Base-by-base conservation (phyloP, 2,113 vertebrate genomes). In the Hymenochirus boettgeri region DNA sequence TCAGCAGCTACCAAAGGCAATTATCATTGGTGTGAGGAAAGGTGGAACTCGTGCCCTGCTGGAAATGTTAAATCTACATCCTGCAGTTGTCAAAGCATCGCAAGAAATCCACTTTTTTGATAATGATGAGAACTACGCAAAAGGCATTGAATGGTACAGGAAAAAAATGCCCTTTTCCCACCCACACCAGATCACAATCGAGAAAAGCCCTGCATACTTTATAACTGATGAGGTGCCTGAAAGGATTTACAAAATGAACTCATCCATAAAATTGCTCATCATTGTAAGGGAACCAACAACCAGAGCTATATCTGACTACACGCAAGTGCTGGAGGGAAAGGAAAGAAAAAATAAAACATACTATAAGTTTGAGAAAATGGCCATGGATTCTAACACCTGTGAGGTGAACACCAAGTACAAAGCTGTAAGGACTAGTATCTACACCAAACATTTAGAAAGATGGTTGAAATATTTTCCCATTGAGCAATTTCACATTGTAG, bases 41-140 rank as follows among this genome's bases (percentile, higher is more conserved):
- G 95, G 95, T 56, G 95, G 95, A 66, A 98, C 95, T 0, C 87
- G 95, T 1, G 95, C 95, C 55, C 82, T 98, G 56, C 82, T 98
- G 70, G 95, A 98, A 82, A 98, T 98, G 95, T 84, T 98, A 69
- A 96, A 94, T 80, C 88, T 98, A 74, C 94, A 98, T 70, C 95
- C 95, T 0, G 88, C 92, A 3, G 95, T 98, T 71, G 93, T 98
- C 81, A 98, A 96, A 82, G 95, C 94, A 72, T 95, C 94, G 51
- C 94, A 97, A 86, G 95, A 98, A 83, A 92, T 98, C 71, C 95
- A 98, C 75, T 98, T 96, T 83, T 98, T 98, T 60, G 94, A 98
- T 83, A 96, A 93, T 5, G 93, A 97, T 51, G 88, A 91, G 77
- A 97, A 97, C 77, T 98, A 96, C 39, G 94, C 89, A 66, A 90